Conservation (phyloP, 2,888 invertebrate species). For the Schizaphis graminum region DNA sequence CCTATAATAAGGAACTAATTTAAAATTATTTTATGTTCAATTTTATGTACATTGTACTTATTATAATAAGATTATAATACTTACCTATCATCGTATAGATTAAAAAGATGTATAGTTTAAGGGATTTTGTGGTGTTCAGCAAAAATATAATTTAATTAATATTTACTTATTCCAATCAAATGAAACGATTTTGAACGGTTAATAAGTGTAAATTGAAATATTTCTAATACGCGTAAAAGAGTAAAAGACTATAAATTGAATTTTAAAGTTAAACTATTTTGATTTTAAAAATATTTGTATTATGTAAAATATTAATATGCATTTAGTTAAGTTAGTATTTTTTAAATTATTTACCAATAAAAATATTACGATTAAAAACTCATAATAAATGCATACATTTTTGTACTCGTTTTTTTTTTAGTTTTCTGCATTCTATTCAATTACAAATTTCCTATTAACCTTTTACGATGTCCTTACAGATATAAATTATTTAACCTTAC, state of each 20-base stretch:
- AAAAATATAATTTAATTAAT: background rate
- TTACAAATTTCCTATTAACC: background rate
- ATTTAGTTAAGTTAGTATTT: background rate
- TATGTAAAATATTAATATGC: background rate
- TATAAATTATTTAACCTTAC: conserved; percentile 26
- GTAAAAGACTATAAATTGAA: background rate
- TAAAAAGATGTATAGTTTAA: background rate
- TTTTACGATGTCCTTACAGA: conserved; percentile 17
- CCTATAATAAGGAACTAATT: background rate
- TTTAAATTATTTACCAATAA: background rate
- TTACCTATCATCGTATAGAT: background rate
- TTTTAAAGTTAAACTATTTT: background rate
- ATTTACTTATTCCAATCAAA: background rate
- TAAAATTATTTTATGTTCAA: background rate
- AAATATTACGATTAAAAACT: background rate
- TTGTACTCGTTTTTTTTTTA: background rate
- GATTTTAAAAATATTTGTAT: background rate
- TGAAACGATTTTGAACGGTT: background rate
- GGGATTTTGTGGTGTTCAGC: background rate
- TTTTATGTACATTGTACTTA: background rate
- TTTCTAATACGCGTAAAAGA: background rate
- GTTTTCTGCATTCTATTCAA: background rate
- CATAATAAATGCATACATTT: background rate
- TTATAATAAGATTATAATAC: background rate
- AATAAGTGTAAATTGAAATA: background rate